phyloP scores from a whole-genome alignment of 2,113 vertebrate genomes.

The Mixornis gularis region DNA sequence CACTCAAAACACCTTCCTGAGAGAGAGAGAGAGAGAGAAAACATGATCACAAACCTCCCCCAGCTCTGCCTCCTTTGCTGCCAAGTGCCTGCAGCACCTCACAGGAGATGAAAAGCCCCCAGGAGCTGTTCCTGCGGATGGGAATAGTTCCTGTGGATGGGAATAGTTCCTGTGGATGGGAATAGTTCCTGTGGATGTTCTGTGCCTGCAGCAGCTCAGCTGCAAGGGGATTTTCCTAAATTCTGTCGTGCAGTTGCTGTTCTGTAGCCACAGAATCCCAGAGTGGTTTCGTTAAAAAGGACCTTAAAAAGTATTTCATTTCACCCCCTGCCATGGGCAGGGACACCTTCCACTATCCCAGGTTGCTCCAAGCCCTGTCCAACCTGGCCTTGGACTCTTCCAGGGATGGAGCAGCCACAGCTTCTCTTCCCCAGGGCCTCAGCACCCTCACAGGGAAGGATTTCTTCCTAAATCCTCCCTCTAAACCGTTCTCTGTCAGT shows the following conservation, averaged over 20 bases:
- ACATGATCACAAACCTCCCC: rapidly evolving
- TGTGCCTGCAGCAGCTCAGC: not conserved
- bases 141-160: too few species aligned
- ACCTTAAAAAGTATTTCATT: not conserved
- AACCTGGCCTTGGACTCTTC: rapidly evolving
- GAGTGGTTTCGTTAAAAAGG: not conserved
- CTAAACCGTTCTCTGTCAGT: not conserved
- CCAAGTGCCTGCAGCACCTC: not conserved
- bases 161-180: rapidly evolving
- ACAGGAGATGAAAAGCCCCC: not conserved
- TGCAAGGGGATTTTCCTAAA: not conserved
- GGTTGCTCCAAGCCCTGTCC: rapidly evolving
- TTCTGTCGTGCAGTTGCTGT: not conserved
- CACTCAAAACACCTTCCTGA: not conserved
- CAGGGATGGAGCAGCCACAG: not conserved
- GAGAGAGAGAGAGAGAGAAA: not conserved
- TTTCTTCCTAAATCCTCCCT: not conserved
- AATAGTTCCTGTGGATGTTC: not conserved
- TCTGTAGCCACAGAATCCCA: not conserved
- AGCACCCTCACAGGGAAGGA: not conserved
- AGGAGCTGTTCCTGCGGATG: rapidly evolving
- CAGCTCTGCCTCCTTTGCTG: not conserved
- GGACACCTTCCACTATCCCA: rapidly evolving
- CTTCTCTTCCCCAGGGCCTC: not conserved
- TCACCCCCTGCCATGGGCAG: not conserved